phyloP scores from a whole-genome alignment of 2,888 invertebrate genomes.

The Heteromurus nitidus region DNA sequence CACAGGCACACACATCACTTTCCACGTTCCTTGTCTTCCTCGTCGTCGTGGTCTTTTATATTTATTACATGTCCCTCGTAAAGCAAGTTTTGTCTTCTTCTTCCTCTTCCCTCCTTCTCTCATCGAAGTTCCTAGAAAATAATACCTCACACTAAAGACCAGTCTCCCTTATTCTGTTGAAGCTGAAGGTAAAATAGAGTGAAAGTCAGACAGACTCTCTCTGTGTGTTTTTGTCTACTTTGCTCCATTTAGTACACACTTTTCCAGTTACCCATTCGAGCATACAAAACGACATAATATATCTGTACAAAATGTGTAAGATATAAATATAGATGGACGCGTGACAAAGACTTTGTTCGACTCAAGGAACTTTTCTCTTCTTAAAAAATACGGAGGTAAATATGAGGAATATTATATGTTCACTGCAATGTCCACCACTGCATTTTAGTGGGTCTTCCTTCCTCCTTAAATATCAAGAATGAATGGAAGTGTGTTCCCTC shows the following conservation, averaged over 20 bases:
- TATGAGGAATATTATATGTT: conserved; percentile 14
- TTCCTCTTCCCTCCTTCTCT: background rate
- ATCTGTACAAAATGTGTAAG: conserved; percentile 15
- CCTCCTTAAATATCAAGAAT: background rate
- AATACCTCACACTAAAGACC: too few relatives aligned
- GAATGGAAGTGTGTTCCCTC: background rate
- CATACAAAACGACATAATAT: conserved; percentile 19
- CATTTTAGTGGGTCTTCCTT: background rate
- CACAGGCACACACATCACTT: conserved; percentile 49
- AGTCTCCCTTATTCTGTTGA: too few relatives aligned
- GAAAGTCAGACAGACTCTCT: conserved; percentile 52
- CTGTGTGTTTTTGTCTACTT: conserved; percentile 12
- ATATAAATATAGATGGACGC: conserved; percentile 29
- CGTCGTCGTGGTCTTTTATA: conserved; percentile 50
- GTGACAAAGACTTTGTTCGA: conserved; percentile 44
- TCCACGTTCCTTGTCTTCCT: conserved; percentile 45
- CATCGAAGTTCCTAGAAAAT: too few relatives aligned
- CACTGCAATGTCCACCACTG: background rate
- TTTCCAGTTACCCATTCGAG: too few relatives aligned
- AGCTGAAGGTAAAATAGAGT: conserved; percentile 45
- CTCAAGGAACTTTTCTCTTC: conserved; percentile 8
- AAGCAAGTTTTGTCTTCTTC: conserved; percentile 22
- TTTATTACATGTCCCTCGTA: conserved; percentile 62
- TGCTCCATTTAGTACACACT: too few relatives aligned
- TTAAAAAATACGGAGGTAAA: conserved; percentile 28